phyloP scores from a whole-genome alignment of 2,113 vertebrate species.

The Microcebus tavaratra region DNA sequence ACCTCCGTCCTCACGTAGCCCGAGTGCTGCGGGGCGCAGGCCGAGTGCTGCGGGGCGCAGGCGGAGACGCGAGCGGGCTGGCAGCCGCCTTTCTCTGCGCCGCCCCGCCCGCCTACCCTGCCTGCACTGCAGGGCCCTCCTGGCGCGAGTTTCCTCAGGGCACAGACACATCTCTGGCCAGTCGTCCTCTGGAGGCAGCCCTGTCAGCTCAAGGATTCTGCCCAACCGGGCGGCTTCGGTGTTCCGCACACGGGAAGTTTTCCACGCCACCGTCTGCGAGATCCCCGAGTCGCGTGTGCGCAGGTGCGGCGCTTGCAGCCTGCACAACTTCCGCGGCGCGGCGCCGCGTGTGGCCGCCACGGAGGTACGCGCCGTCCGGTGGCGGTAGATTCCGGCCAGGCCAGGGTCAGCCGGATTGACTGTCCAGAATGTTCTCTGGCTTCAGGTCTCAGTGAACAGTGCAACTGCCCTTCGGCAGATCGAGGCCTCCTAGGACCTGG shows the following conservation, averaged over 20 bases:
- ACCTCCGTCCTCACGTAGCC: background rate
- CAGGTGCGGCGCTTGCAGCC: slow-evolving; percentile 88
- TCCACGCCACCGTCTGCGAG: slow-evolving; percentile 89
- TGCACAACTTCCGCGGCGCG: slow-evolving; percentile 88
- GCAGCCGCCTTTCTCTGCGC: background rate
- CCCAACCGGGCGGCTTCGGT: background rate
- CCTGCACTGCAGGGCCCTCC: background rate
- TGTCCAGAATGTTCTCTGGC: slow-evolving; percentile 89
- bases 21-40: background rate
- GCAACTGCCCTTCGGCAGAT: slow-evolving; percentile 91
- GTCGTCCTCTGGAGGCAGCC: background rate
- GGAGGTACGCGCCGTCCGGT: slow-evolving; percentile 93
- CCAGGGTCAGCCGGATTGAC: slow-evolving; percentile 93
- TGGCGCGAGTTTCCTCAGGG: background rate
- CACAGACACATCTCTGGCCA: background rate
- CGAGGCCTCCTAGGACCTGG: slow-evolving; percentile 89
- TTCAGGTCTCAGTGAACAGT: slow-evolving; percentile 85
- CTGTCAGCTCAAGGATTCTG: background rate
- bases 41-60: background rate
- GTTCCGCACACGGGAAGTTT: slow-evolving; percentile 73
- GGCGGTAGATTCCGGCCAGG: slow-evolving; percentile 93
- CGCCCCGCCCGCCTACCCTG: no score
- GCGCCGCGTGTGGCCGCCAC: slow-evolving; percentile 92
- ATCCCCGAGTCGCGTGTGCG: slow-evolving; percentile 94
- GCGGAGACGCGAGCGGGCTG: background rate